A percentile compares a stretch with the other conserved stretches of the same genome.
Evolutionary conservation across 2,888 invertebrate genomes (phyloP).

Genomic region (Fragum sueziense): DNA sequence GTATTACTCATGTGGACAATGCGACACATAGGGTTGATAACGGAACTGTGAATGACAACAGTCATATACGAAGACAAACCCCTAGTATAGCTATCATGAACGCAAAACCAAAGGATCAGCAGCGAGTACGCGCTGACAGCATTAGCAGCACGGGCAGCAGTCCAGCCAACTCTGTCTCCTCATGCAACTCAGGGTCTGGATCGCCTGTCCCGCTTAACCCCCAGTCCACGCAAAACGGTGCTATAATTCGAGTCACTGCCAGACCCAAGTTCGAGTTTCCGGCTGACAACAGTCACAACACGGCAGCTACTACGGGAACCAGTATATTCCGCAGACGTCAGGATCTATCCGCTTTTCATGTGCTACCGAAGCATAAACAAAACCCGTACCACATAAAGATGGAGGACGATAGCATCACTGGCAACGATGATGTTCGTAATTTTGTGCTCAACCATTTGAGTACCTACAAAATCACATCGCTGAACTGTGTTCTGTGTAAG

Average conservation of each 20-base stretch:
- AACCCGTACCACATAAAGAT: conserved; percentile 99
- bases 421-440: conserved; percentile 98
- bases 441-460: conserved; percentile 97
- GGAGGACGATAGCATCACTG: conserved; percentile 99
- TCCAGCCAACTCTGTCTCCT: conserved; percentile 78
- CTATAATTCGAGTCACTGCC: conserved; percentile 50
- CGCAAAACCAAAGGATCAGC: conserved; percentile 43
- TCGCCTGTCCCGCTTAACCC: conserved; percentile 63
- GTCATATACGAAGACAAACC: conserved; percentile 45
- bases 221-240: conserved; percentile 62
- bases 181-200: conserved; percentile 62
- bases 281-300: conserved; percentile 43
- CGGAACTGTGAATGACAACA: conserved; percentile 30
- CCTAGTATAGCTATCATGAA: conserved; percentile 55
- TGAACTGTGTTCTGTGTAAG: conserved; percentile 91
- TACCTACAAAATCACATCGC: conserved; percentile 92
- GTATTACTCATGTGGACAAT: conserved; percentile 74
- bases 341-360: conserved; percentile 91
- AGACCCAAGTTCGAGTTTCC: conserved; percentile 57
- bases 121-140: conserved; percentile 79
- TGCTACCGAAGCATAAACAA: conserved; percentile 95
- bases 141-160: conserved; percentile 82
- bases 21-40: conserved; percentile 47
- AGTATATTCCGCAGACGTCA: conserved; percentile 94
- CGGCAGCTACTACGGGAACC: conserved; percentile 70